A percentile compares a stretch with the other conserved stretches of the same genome.
phyloP scores from a whole-genome alignment of 2,888 invertebrate genomes.

The Dastarcus helophoroides region DNA sequence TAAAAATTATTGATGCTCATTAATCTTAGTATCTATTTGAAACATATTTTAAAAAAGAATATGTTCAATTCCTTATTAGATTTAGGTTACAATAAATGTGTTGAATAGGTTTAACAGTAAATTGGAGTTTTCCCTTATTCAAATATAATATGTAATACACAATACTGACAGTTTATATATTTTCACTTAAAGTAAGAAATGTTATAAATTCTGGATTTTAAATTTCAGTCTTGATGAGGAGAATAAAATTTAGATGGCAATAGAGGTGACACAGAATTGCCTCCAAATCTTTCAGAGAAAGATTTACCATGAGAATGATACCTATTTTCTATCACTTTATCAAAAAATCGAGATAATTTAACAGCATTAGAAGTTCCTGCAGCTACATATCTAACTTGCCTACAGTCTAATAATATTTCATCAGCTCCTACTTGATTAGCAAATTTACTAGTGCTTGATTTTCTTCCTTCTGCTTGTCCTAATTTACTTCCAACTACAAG shows the following conservation, averaged over 20 bases:
- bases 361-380: constrained; percentile 92
- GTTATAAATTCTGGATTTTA: not conserved
- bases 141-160: too few relatives aligned
- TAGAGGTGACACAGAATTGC: constrained; percentile 26
- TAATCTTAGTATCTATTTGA: too few relatives aligned
- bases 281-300: constrained; percentile 29
- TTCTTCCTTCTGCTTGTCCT: constrained; percentile 70
- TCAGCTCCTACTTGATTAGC: constrained; percentile 90
- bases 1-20: too few relatives aligned
- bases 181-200: too few relatives aligned
- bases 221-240: constrained; percentile 25
- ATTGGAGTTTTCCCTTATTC: too few relatives aligned
- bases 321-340: constrained; percentile 60
- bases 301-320: constrained; percentile 32
- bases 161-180: too few relatives aligned
- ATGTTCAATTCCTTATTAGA: too few relatives aligned
- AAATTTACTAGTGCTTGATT: constrained; percentile 52
- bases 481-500: constrained; percentile 90
- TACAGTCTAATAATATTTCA: constrained; percentile 76
- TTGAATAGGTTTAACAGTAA: too few relatives aligned
- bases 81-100: too few relatives aligned
- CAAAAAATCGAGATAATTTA: constrained; percentile 87
- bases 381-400: constrained; percentile 68
- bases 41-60: too few relatives aligned
- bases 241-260: constrained; percentile 35